Conservation (phyloP, 2,888 invertebrate species). For the Mythimna pallens region DNA sequence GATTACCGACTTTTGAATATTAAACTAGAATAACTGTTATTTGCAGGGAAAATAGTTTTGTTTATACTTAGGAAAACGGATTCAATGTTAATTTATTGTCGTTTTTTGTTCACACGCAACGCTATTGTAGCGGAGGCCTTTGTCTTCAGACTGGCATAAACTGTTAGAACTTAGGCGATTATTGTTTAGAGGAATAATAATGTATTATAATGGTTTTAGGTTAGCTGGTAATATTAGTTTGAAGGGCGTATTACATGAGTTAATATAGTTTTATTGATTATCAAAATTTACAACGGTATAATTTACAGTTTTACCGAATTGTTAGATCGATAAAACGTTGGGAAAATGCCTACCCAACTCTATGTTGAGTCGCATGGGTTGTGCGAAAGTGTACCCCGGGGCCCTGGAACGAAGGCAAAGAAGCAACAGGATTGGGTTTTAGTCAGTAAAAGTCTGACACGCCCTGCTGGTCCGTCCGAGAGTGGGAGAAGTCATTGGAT, state of each 20-base stretch:
- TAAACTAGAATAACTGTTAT: slow-evolving; percentile 52
- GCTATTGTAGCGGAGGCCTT: slow-evolving; percentile 42
- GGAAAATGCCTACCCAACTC: too few species aligned
- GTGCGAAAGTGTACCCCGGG: too few species aligned
- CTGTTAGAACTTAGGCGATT: slow-evolving; percentile 26
- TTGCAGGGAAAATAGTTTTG: slow-evolving; percentile 57
- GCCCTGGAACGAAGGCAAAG: too few species aligned
- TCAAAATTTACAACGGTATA: neutral
- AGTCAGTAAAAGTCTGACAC: too few species aligned
- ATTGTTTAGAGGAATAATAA: slow-evolving; percentile 30
- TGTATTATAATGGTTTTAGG: slow-evolving; percentile 24
- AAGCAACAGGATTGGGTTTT: too few species aligned
- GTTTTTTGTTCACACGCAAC: slow-evolving; percentile 62
- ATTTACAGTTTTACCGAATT: neutral
- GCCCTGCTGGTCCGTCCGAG: too few species aligned
- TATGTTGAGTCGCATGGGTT: too few species aligned
- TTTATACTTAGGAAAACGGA: slow-evolving; percentile 57
- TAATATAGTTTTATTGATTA: neutral
- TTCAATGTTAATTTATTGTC: slow-evolving; percentile 63
- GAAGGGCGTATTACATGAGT: neutral
- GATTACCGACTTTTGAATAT: slow-evolving; percentile 50
- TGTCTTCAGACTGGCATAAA: slow-evolving; percentile 52
- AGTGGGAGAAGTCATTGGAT: too few species aligned
- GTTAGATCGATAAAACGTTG: too few species aligned
- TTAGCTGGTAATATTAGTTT: slow-evolving; percentile 15